Base-by-base conservation (phyloP, 2,113 vertebrate species). In the Dicrurus megarhynchus region DNA sequence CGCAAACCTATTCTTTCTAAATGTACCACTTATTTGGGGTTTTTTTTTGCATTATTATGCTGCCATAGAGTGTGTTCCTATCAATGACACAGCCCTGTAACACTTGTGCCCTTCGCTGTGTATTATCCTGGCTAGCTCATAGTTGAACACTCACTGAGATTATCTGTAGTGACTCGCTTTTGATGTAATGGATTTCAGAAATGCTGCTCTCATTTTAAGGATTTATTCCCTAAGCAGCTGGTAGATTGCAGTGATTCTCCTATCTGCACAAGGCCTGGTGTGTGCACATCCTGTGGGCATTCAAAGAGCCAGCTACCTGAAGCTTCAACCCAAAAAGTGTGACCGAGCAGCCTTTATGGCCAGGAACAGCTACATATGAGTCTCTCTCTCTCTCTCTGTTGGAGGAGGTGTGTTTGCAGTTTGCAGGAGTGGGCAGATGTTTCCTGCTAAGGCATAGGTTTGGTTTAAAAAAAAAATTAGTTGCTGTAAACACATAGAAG, bases 141-240 rank as follows among this genome's bases (percentile, higher is more conserved):
- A 96, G 95, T 22, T 79, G 93, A 55, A 69, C 69, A 35, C 17
- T 96, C 26, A 37, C 85, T 84, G 87, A 86, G 82, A 95, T 83
- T 97, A 93, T 91, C 84, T 89, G 59, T 70, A 53, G 73, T 57
- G 86, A 83, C 71, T 94, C 70, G 70, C 20, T 80, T 95, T 92
- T 69, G 76, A 84, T 84, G 46, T 22, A 77, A 79, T 52, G n/a
- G 69, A 91, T 85, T 93, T 95, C 80, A 83, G 79, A 78, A 93
- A 76, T 4, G 21, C 64, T 76, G 68, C 60, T 87, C 70, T 81
- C 64, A 23, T 81, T 90, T 80, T 63, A 64, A 82, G 76, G 73
- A 91, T 95, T 93, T 89, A 59, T 68, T 81, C 91, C 82, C 89
- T 56, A 82, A 94, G 65, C 63, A 94, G 67, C 49, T 49, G 42